Evolutionary conservation across 1,140 invertebrate species (phyloP).

Genomic region (Mesaphorura yosii): DNA sequence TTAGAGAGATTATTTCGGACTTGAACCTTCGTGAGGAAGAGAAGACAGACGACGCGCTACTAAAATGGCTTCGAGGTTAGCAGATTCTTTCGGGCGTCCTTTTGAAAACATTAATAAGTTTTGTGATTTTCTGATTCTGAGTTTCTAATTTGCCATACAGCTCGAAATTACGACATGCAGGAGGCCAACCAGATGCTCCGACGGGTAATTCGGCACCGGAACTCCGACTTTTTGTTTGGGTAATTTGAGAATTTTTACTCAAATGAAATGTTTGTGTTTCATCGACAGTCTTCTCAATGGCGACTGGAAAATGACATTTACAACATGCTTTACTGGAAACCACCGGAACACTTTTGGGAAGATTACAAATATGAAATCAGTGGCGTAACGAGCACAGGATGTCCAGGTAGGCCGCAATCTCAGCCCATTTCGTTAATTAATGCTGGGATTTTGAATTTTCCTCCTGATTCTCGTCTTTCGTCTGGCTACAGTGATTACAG

Average conservation of each 20-base stretch:
- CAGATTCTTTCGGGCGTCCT: no score
- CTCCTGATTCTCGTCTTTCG: no score
- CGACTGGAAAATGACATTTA: background rate
- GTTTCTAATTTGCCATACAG: no score
- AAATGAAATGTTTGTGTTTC: no score
- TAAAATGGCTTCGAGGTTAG: background rate
- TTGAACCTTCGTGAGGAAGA: background rate
- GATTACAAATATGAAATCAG: background rate
- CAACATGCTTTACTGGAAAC: background rate
- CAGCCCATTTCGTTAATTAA: no score
- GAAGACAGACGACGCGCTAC: background rate
- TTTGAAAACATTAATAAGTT: no score
- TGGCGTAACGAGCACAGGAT: background rate
- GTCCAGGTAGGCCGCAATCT: no score
- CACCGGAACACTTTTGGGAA: background rate
- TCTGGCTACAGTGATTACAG: background rate
- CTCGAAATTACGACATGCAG: background rate
- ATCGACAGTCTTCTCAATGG: background rate
- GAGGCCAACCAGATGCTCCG: background rate
- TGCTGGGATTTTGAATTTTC: no score
- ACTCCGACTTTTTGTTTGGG: no score
- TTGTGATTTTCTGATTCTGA: background rate
- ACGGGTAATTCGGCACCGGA: no score
- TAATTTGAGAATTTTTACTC: no score
- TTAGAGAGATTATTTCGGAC: background rate